A percentile compares a stretch with the other conserved stretches of the same genome.
Evolutionary conservation across 1,140 invertebrate genomes (phyloP).

Genomic region (Drosophila parvula): DNA sequence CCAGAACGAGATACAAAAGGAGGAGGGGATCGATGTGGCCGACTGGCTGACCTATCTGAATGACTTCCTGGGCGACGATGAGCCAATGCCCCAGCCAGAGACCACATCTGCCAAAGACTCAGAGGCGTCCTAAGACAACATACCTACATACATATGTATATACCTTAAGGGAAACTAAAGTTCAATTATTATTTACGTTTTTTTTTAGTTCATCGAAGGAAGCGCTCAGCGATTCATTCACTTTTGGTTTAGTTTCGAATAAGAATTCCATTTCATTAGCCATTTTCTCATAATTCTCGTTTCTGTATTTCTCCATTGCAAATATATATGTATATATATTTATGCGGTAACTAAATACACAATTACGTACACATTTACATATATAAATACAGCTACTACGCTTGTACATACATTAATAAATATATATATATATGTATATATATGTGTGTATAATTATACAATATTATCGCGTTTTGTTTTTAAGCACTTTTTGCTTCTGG

Average conservation of each 20-base stretch:
- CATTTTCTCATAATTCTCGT: constrained; percentile 34
- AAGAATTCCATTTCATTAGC: constrained; percentile 28
- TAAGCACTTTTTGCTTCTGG: constrained; percentile 40
- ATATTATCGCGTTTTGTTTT: constrained; percentile 74
- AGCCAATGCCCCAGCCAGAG: constrained; percentile 7
- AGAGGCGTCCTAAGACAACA: neutral
- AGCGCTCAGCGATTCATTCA: neutral
- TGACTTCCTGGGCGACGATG: constrained; percentile 54
- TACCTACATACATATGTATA: neutral
- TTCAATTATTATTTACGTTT: constrained; percentile 13
- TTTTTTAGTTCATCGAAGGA: neutral
- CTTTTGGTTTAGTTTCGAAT: constrained; percentile 3
- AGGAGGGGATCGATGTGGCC: constrained; percentile 34
- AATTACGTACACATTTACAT: constrained; percentile 81
- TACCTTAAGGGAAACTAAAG: constrained; percentile 1
- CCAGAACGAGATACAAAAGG: constrained; percentile 1
- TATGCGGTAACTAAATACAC: constrained; percentile 78
- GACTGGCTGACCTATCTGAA: constrained; percentile 55
- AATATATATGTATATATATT: constrained; percentile 73
- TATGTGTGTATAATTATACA: constrained; percentile 77
- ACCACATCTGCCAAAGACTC: neutral
- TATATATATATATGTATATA: constrained; percentile 69
- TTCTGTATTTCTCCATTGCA: constrained; percentile 72
- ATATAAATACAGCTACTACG: constrained; percentile 77
- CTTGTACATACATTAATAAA: constrained; percentile 66